These are phyloP conservation scores for Larimichthys polyactis DNA, from an alignment of 2,113 vertebrate species.

Conservation along the genomic window DNA sequence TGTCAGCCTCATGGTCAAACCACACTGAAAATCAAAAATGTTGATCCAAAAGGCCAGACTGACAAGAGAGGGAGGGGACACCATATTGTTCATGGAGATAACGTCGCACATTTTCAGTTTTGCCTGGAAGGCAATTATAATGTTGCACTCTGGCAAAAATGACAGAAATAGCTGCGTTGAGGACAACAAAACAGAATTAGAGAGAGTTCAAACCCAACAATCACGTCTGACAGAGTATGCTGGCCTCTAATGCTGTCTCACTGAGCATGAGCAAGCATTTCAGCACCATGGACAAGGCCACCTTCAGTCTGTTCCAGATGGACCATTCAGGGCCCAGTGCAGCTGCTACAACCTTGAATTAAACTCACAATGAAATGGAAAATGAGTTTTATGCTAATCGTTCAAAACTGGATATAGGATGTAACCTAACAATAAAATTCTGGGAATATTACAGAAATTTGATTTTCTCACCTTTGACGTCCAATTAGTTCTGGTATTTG, in stretches of 20 bases:
- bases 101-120: background rate
- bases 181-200: background rate
- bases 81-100: background rate
- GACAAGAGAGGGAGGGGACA: too few species aligned
- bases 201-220: background rate
- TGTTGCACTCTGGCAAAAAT: background rate
- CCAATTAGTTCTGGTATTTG: background rate
- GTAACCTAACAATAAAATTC: background rate
- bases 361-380: background rate
- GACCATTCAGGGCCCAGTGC: background rate
- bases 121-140: background rate
- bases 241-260: background rate
- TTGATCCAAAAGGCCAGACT: background rate
- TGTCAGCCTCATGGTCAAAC: background rate
- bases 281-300: conserved; percentile 50
- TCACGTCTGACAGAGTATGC: background rate
- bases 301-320: background rate
- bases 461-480: background rate
- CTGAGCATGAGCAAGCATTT: conserved; percentile 1
- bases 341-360: conserved; percentile 13
- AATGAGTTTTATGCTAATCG: background rate
- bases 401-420: background rate
- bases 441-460: background rate
- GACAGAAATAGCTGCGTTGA: too few species aligned
- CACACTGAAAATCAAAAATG: background rate